Evolutionary conservation across 2,797 vertebrate species (phyloP).

Genomic region (Molossus alvarezi): DNA sequence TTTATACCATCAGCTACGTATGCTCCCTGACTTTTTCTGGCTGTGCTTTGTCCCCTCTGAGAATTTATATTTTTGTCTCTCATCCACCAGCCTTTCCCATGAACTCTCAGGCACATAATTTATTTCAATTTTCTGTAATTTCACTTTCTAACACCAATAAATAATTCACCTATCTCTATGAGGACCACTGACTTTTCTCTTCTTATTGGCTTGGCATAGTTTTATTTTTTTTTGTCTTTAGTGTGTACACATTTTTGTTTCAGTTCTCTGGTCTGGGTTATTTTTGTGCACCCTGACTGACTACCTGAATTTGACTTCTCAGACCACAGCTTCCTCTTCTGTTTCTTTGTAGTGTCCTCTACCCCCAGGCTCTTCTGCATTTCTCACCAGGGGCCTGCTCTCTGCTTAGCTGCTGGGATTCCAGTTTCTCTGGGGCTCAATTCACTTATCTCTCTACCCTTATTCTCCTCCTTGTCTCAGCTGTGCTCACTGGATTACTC

Average conservation of each 20-base stretch:
- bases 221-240: slow-evolving; percentile 81
- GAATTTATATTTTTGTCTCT: slow-evolving; percentile 82
- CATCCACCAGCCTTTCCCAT: slow-evolving; percentile 73
- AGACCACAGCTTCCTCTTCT: not conserved
- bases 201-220: slow-evolving; percentile 72
- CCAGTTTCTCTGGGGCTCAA: not conserved
- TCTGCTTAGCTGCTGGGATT: not conserved
- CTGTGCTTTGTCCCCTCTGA: slow-evolving; percentile 60
- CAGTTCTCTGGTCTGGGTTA: slow-evolving; percentile 62
- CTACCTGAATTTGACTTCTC: not conserved
- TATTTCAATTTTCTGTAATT: slow-evolving; percentile 82
- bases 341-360: not conserved
- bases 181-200: slow-evolving; percentile 79
- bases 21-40: slow-evolving; percentile 47
- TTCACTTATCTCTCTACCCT: slow-evolving; percentile 19
- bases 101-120: slow-evolving; percentile 82
- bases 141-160: slow-evolving; percentile 79
- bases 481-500: not conserved
- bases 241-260: slow-evolving; percentile 67
- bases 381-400: not conserved
- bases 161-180: slow-evolving; percentile 73
- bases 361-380: not conserved
- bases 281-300: slow-evolving; percentile 35
- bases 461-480: not conserved
- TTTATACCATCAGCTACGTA: slow-evolving; percentile 75